These are phyloP conservation scores for Bucorvus abyssinicus DNA, from an alignment of 2,797 vertebrate species.

Conservation along the genomic window DNA sequence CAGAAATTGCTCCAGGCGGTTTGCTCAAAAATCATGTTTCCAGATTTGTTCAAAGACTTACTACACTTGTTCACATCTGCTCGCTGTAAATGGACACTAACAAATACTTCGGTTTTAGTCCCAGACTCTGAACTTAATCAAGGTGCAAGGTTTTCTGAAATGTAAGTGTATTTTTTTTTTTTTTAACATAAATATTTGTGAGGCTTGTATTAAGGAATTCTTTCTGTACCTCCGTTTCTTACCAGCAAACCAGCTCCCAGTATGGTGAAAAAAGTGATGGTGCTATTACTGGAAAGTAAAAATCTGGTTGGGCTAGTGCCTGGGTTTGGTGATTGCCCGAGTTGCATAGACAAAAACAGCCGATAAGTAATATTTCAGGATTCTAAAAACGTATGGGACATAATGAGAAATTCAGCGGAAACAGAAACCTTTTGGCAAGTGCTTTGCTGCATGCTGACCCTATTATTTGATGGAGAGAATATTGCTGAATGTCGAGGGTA, in stretches of 20 bases:
- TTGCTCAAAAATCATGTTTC: conserved; percentile 46
- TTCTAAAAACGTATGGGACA: background rate
- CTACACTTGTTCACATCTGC: background rate
- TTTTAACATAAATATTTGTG: background rate
- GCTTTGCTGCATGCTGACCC: background rate
- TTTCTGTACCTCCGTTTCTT: background rate
- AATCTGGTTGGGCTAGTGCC: background rate
- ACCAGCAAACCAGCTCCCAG: background rate
- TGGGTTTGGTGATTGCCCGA: background rate
- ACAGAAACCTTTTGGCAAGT: background rate
- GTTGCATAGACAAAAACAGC: background rate
- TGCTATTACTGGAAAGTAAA: background rate
- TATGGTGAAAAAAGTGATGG: background rate
- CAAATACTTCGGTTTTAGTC: background rate
- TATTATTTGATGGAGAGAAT: background rate
- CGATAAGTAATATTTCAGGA: background rate
- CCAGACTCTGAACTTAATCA: background rate
- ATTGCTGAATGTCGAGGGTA: background rate
- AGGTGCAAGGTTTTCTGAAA: background rate
- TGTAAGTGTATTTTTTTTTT: background rate
- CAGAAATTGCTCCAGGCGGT: conserved; percentile 50
- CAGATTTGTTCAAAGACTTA: conserved; percentile 1
- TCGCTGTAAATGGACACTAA: background rate
- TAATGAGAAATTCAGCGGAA: background rate
- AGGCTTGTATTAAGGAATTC: background rate